Conservation (phyloP, 1,140 invertebrate genomes). For the Triops cancriformis region DNA sequence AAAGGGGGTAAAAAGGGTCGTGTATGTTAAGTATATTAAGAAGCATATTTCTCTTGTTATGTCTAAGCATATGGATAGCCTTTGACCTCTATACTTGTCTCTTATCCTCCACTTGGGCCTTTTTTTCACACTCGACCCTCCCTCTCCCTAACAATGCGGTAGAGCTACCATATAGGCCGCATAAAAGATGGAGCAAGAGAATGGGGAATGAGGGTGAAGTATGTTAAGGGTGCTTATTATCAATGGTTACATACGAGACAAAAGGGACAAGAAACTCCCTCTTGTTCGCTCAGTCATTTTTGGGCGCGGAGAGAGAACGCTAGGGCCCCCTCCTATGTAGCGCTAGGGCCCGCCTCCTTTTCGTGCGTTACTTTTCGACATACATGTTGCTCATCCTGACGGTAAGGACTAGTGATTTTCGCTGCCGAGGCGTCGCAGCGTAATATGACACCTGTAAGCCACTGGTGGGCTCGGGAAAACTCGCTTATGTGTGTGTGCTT, state of each 20-base stretch:
- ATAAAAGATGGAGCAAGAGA: slow-evolving; percentile 1
- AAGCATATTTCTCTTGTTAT: background rate
- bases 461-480: background rate
- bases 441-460: slow-evolving; percentile 13
- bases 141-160: background rate
- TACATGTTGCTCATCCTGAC: slow-evolving; percentile 9
- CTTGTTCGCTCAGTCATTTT: slow-evolving; percentile 6
- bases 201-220: background rate
- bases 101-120: background rate
- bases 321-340: no score
- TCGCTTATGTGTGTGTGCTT: background rate
- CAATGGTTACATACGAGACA: slow-evolving; percentile 1
- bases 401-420: background rate
- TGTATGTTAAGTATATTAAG: background rate
- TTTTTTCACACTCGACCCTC: background rate
- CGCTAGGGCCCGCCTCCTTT: background rate
- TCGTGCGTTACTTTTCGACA: background rate
- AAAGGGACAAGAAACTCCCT: slow-evolving; percentile 4
- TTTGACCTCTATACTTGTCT: background rate
- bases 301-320: background rate
- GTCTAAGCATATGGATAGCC: slow-evolving; percentile 7
- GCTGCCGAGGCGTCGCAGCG: slow-evolving; percentile 11
- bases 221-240: slow-evolving; percentile 2
- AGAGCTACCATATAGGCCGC: background rate
- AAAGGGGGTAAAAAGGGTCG: background rate